Base-by-base conservation (phyloP, 2,113 vertebrate species). In the Vicugna pacos region DNA sequence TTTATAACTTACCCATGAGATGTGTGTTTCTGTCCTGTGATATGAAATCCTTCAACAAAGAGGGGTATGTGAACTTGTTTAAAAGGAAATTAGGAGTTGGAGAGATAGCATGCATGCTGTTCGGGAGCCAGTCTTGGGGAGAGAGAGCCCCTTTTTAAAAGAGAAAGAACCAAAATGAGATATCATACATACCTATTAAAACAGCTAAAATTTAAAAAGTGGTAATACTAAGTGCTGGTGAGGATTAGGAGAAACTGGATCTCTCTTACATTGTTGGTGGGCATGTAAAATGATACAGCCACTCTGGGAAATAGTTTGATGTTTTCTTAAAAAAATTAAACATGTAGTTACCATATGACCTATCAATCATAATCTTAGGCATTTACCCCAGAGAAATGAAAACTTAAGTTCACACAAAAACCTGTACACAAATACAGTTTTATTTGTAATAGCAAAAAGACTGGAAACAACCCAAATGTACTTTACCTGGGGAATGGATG, bases 301-400 rank as follows among this genome's bases (percentile, higher is more conserved):
- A 70, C 24, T 93, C 12, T 46, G 42, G 85, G 65, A 77, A 89
- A 26, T 1, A 88, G 50, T 70, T 50, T 77, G 85, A 52, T 52
- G 65, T 32, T 81, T 95, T 86, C 94, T 84, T 89, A 5, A 70
- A 81, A 81, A 89, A 92, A 67, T 48, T 72, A 93, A 89, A 35
- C 42, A 77, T 48, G 13, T 28, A 75, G 48, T 89, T 96, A 77
- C 38, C 16, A n/a, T 77, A 52, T 17, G 19, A 67, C 15, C 5
- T 19, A 94, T 62, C n/a, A 85, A 6, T 92, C 30, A 89, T 50
- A 89, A 6, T 72, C 14, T 65, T 69, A 52, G 65, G 28, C 48
- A 79, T 91, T 95, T 91, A 83, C 62, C 28, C 32, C 62, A 75
- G 46, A 84, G 32, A 95, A 89, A 81, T 20, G 32, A 69, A 96